A percentile compares a stretch with the other conserved stretches of the same genome.
Conservation (phyloP, 1,140 invertebrate genomes). For the Heliothis virescens region DNA sequence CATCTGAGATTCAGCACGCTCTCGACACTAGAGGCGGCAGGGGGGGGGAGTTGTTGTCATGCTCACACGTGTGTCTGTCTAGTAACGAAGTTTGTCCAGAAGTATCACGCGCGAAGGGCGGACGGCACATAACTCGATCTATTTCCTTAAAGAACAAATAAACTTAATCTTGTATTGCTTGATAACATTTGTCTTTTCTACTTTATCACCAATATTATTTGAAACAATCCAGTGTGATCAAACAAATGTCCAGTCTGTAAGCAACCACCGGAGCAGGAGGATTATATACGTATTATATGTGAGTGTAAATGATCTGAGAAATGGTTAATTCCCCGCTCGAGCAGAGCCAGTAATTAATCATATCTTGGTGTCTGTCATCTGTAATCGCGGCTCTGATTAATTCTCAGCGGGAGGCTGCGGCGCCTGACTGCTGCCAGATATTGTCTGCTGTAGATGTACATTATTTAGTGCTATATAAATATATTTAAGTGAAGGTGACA, state of each 20-base stretch:
- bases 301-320: neutral
- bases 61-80: neutral
- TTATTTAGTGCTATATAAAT: no score
- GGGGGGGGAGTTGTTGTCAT: no score
- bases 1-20: no score
- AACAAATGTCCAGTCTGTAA: neutral
- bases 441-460: neutral
- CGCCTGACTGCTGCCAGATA: neutral
- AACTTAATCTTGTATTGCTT: neutral
- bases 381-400: constrained; percentile 13
- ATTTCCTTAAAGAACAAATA: neutral
- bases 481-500: no score
- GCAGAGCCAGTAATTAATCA: constrained; percentile 9
- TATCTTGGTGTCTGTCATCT: neutral
- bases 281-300: neutral
- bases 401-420: neutral
- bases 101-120: neutral
- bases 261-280: neutral
- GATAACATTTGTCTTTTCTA: no score
- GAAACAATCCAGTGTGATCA: no score
- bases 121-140: neutral
- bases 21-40: no score
- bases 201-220: no score
- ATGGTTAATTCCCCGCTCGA: constrained; percentile 1
- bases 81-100: neutral